Conservation (phyloP, 2,888 invertebrate genomes). For the Eristalinus aeneus region DNA sequence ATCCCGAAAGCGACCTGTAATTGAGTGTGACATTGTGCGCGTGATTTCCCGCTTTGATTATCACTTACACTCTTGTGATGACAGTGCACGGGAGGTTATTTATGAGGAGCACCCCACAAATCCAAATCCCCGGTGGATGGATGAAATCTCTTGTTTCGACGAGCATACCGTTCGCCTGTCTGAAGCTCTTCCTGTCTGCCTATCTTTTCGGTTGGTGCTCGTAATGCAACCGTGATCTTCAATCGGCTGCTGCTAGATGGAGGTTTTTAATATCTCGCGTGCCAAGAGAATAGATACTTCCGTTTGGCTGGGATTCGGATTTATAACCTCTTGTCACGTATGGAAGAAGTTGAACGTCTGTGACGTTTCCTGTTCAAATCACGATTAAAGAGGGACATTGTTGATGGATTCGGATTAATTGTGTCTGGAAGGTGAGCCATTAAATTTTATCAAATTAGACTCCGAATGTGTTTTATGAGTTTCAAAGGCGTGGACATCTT, state of each 20-base stretch:
- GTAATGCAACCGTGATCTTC: not conserved
- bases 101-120: slow-evolving; percentile 6
- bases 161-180: slow-evolving; percentile 6
- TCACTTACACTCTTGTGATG: not conserved
- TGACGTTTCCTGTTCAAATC: slow-evolving; percentile 62
- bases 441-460: not conserved
- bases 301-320: slow-evolving; percentile 32
- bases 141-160: slow-evolving; percentile 32
- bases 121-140: slow-evolving; percentile 44
- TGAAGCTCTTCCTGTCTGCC: slow-evolving; percentile 57
- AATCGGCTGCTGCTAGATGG: slow-evolving; percentile 22
- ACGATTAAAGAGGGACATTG: slow-evolving; percentile 21
- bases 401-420: slow-evolving; percentile 34
- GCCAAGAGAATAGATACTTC: slow-evolving; percentile 65
- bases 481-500: not conserved
- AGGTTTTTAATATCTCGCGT: slow-evolving; percentile 46
- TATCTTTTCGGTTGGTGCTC: slow-evolving; percentile 18
- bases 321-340: slow-evolving; percentile 53
- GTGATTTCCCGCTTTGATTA: not conserved
- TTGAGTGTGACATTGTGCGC: not conserved
- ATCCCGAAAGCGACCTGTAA: not conserved
- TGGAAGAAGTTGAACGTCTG: slow-evolving; percentile 52
- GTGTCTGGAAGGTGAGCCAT: not conserved
- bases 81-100: slow-evolving; percentile 24
- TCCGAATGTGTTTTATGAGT: not conserved